phyloP scores from a whole-genome alignment of 2,797 vertebrate species.

The Capromys pilorides region DNA sequence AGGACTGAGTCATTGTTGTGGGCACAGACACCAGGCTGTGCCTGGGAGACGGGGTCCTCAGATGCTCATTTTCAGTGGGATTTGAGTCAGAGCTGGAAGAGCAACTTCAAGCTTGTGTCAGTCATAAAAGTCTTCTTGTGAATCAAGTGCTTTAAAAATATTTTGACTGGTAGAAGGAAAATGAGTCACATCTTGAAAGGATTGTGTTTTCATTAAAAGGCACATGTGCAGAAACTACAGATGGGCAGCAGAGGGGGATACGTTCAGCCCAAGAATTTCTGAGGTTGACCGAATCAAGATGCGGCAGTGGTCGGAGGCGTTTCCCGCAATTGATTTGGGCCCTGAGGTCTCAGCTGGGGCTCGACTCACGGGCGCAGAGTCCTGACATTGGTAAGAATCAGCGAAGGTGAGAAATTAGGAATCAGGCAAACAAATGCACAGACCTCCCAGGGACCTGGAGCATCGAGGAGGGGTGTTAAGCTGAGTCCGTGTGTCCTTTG shows the following conservation, averaged over 20 bases:
- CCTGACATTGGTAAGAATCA: background rate
- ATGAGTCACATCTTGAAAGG: background rate
- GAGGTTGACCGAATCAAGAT: background rate
- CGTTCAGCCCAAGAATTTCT: background rate
- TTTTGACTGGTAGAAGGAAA: slow-evolving; percentile 37
- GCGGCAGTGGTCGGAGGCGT: too few species aligned
- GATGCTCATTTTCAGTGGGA: background rate
- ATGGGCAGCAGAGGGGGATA: background rate
- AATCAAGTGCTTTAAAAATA: background rate
- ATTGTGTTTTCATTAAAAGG: slow-evolving; percentile 20
- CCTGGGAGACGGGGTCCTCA: background rate
- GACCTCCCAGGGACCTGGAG: background rate
- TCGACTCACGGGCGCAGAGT: background rate
- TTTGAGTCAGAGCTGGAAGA: background rate
- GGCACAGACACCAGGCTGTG: background rate
- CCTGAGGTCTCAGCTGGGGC: background rate
- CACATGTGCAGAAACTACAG: background rate
- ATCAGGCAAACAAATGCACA: background rate
- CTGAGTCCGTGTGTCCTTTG: fast-evolving
- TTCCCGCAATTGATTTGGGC: background rate
- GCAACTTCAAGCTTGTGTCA: background rate
- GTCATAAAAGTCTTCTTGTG: background rate
- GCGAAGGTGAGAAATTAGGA: background rate
- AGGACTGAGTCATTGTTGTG: background rate
- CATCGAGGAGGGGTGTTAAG: background rate